Percentiles rank a stretch among this genome's conserved stretches.
These are phyloP conservation scores for Syngnathus acus DNA, from an alignment of 2,797 vertebrate genomes.

Conservation along the genomic window DNA sequence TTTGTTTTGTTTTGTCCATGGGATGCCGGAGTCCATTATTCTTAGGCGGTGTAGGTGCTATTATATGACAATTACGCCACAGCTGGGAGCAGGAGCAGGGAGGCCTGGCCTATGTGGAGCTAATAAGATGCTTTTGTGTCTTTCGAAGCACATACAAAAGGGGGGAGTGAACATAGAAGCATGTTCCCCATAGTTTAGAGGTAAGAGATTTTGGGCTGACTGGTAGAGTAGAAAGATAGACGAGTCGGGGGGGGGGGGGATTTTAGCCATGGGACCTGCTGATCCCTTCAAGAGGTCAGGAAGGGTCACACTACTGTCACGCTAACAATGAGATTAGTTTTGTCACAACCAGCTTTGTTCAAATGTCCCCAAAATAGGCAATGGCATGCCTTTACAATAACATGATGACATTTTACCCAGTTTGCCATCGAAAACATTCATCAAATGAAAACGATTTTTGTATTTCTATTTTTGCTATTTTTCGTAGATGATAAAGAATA, in stretches of 20 bases:
- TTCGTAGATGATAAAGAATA: too few species aligned
- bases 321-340: conserved; percentile 67
- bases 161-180: conserved; percentile 27
- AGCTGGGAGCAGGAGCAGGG: conserved; percentile 65
- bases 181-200: conserved; percentile 56
- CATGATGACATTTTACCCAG: neutral
- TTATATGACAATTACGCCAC: conserved; percentile 74
- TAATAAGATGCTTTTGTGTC: conserved; percentile 57
- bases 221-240: conserved; percentile 40
- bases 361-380: conserved; percentile 12
- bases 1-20: conserved; percentile 59
- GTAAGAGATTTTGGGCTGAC: conserved; percentile 46
- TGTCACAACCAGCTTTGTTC: conserved; percentile 35
- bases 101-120: conserved; percentile 46
- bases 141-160: conserved; percentile 3
- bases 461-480: too few species aligned
- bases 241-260: conserved; percentile 24
- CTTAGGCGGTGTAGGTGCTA: conserved; percentile 72
- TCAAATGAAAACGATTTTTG: too few species aligned
- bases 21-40: conserved; percentile 70
- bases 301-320: conserved; percentile 71
- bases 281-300: conserved; percentile 62
- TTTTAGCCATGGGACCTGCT: conserved; percentile 47
- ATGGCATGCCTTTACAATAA: conserved; percentile 6
- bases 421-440: too few species aligned